phyloP scores from a whole-genome alignment of 2,113 vertebrate genomes.

The Prionailurus bengalensis region DNA sequence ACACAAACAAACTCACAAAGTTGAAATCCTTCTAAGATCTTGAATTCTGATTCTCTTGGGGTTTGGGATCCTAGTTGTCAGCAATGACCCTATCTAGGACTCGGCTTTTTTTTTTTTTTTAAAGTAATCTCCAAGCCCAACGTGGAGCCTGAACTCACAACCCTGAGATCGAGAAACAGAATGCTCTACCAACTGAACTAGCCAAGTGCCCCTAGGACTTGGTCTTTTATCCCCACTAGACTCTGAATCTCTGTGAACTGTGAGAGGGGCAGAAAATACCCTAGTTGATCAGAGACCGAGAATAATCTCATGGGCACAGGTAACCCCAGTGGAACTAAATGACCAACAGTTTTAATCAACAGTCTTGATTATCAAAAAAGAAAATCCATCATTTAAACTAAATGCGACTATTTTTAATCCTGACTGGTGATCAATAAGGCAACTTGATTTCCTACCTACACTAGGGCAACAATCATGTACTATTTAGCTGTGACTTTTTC shows the following conservation, averaged over 20 bases:
- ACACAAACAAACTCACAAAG: background rate
- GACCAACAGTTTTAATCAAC: background rate
- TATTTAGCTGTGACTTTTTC: background rate
- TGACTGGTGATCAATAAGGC: background rate
- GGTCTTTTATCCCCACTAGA: background rate
- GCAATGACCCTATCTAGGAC: background rate
- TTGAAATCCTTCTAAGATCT: background rate
- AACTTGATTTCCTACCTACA: background rate
- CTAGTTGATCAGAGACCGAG: background rate
- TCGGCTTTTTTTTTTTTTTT: background rate
- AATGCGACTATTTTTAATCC: background rate
- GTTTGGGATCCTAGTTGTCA: background rate
- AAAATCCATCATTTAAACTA: constrained; percentile 19
- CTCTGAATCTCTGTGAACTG: background rate
- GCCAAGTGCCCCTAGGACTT: background rate
- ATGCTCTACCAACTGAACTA: background rate
- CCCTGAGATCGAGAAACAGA: background rate
- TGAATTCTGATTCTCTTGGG: background rate
- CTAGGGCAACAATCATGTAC: background rate
- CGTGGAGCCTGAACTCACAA: background rate
- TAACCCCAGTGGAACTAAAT: background rate
- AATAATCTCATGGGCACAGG: background rate
- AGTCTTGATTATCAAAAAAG: background rate
- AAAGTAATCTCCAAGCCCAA: background rate
- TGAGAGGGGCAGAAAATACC: background rate